Base-by-base conservation (phyloP, 37 sponge, comb jelly and placozoan species). In the Oscarella lobularis region DNA sequence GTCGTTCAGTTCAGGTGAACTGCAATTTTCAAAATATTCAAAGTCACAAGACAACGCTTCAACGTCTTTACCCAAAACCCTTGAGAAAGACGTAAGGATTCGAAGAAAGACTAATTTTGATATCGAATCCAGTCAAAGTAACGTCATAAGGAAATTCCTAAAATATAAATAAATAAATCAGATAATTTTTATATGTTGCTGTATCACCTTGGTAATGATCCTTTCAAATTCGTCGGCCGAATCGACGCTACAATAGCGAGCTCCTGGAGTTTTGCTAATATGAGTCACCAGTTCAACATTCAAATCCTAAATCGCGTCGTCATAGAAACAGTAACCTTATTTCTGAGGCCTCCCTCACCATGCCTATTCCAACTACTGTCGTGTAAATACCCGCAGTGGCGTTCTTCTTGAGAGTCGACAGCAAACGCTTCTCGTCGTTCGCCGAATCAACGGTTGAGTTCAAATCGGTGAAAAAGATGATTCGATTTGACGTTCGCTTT, bases 101-200 rank as follows among this genome's bases (percentile, higher is more conserved):
- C 2, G 78, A 73, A 20, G n/a, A 37, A 0, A 83, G 40, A 4
- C 31, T 37, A 3, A 83, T 66, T 27, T 66, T 32, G 75, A 83
- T 83, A 33, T 83, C 73, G 69, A 83, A 83, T n/a, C 73, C 84
- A 41, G 74, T 33, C 6, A 83, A 60, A 41, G 84, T 83, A 35
- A 83, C 80, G 74, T 83, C 79, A 41, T 83, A 83, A 70, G 80
- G 67, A 73, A 83, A 83, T 3, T 83, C 84, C 79, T 83, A 33
- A 4, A 70, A 6, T 29, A 20, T 27, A 31, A 20, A 30, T 74
- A 5, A 74, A 48, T 5, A 29, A 71, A 67, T 29, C 69, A 14
- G 36, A 31, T 66, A 40, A 48, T 41, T 2, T 3, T 2, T 41
- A 75, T 27, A 39, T 33, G 3, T 39, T 54, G 2, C 27, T 34